Evolutionary conservation across 1,140 invertebrate species (phyloP).

Genomic region (Caenorhabditis briggsae): DNA sequence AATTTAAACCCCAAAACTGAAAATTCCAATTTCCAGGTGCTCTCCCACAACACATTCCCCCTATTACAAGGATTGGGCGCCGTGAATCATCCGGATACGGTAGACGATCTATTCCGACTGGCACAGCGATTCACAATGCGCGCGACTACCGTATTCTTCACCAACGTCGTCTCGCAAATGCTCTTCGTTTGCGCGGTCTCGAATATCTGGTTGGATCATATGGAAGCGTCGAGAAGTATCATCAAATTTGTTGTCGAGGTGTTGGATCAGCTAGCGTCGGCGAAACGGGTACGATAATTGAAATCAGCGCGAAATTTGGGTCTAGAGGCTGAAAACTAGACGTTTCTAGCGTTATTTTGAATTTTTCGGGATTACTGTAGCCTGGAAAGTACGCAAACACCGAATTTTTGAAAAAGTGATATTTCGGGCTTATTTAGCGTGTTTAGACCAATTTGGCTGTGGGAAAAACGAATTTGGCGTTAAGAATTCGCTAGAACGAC

Average conservation of each 20-base stretch:
- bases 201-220: conserved; percentile 89
- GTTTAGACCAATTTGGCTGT: too few relatives aligned
- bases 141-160: conserved; percentile 86
- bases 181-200: conserved; percentile 88
- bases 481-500: too few relatives aligned
- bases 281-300: neutral
- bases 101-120: conserved; percentile 94
- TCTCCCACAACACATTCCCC: conserved; percentile 86
- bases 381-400: too few relatives aligned
- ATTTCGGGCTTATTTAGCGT: too few relatives aligned
- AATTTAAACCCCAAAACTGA: too few relatives aligned
- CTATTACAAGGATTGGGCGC: conserved; percentile 82
- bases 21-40: conserved; percentile 82
- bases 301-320: neutral
- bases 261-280: neutral
- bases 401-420: too few relatives aligned
- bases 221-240: conserved; percentile 85
- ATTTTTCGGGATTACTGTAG: neutral
- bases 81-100: conserved; percentile 90
- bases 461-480: too few relatives aligned
- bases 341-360: neutral
- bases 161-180: conserved; percentile 83
- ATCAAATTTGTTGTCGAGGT: conserved; percentile 11
- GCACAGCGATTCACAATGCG: conserved; percentile 83
- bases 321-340: too few relatives aligned